Base-by-base conservation (phyloP, 2,888 invertebrate species). In the Cyclophora albipunctata region DNA sequence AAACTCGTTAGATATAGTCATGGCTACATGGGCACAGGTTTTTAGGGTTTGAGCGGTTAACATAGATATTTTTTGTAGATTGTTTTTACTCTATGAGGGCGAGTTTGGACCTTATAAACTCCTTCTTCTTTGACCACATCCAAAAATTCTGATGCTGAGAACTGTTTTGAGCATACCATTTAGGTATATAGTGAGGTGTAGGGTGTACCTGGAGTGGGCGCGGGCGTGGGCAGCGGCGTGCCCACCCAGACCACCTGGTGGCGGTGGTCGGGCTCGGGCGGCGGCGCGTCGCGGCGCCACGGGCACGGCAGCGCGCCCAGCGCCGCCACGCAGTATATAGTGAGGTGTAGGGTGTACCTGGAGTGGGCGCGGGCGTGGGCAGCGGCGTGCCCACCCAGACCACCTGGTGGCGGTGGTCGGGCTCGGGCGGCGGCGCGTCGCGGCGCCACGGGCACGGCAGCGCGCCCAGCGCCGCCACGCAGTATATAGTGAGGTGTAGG, bases 211-310 rank as follows among this genome's bases (percentile, higher is more conserved):
- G 93, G 91, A 3, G 95, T 94, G 49, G 94, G 82, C 3, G 94
- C 92, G 2, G 95, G 93, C 4, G 96, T 95, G 2, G 97, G 98
- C 60, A 98, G 87, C 34, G 98, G 96, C 0, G 98, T 98, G 34
- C 99, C 99, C 54, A 99, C 98, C 59, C 98, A 98, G 45, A 99
- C 98, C 56, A 99, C 97, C 86, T 99, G 98, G 71, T 96, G 97
- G 35, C 95, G 89, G 78, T 93, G 94, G 81, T 96, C 96, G 48
- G 92, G 72, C 60, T 95, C 94, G 67, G 68, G 51, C 93, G 96
- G 64, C 94, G 83, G 48, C 94, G 64, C 97, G 94, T 84, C 98
- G 95, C 71, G 95, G 93, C 98, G 95, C 90, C 98, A 98, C 57
- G 96, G 97, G 52, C 95, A 91, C 69, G 95, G 95, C 80, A 96